phyloP scores from a whole-genome alignment of 2,797 vertebrate genomes.

The Megalops cyprinoides region DNA sequence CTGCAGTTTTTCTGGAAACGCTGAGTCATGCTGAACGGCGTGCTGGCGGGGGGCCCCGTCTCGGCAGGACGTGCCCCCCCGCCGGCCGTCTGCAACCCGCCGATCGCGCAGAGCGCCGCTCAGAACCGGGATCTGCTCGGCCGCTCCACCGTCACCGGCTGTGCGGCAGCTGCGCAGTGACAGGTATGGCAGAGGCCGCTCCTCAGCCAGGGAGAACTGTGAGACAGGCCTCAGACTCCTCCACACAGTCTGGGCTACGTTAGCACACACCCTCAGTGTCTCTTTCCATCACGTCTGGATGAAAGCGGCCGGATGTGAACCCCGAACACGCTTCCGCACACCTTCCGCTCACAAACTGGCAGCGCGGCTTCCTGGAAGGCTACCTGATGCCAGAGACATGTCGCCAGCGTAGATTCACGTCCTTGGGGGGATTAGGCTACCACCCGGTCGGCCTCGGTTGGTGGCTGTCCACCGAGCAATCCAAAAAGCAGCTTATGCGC shows the following conservation, averaged over 20 bases:
- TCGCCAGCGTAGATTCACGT: background rate
- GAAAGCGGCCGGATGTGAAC: background rate
- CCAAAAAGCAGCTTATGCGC: constrained; percentile 22
- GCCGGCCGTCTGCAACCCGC: background rate
- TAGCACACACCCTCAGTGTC: background rate
- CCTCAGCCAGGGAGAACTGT: background rate
- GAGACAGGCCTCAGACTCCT: background rate
- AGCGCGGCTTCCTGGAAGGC: background rate
- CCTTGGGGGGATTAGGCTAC: background rate
- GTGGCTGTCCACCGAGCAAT: background rate
- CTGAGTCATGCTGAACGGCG: constrained; percentile 25
- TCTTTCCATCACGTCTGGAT: background rate
- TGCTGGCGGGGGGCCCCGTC: background rate
- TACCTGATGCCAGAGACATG: background rate
- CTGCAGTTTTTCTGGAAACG: background rate
- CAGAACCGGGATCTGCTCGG: background rate
- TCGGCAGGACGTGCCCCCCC: background rate
- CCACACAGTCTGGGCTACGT: background rate
- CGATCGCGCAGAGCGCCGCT: background rate
- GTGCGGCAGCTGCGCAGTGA: background rate
- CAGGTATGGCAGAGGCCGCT: background rate
- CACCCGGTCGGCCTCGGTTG: background rate
- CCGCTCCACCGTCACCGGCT: too few relatives aligned
- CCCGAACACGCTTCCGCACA: background rate
- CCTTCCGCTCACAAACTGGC: background rate